Percentiles rank a stretch among this genome's conserved stretches.
These are phyloP conservation scores for Phasianus colchicus DNA, from an alignment of 2,113 vertebrate species.

Conservation along the genomic window DNA sequence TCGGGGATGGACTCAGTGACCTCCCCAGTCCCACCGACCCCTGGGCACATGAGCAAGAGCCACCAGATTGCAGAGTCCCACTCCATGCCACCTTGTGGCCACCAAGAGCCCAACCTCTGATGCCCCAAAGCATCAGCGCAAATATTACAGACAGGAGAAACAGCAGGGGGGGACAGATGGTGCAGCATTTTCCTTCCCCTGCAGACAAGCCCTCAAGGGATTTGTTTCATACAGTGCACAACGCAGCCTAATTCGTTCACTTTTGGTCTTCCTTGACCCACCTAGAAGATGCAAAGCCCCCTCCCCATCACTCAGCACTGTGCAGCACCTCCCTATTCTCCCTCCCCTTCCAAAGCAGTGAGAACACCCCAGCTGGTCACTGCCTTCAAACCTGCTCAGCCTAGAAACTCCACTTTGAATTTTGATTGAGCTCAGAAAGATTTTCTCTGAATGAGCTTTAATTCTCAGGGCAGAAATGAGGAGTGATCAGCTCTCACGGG, in stretches of 20 bases:
- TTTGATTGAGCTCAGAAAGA: not conserved
- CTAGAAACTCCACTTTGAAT: not conserved
- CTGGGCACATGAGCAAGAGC: not conserved
- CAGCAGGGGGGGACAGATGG: not conserved
- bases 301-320: not conserved
- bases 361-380: not conserved
- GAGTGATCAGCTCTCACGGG: not conserved
- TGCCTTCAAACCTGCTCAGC: not conserved
- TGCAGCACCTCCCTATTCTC: not conserved
- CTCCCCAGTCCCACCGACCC: not conserved
- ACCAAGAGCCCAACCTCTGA: no score
- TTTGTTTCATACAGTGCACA: not conserved
- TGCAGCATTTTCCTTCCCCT: not conserved
- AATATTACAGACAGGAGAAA: not conserved
- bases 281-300: not conserved
- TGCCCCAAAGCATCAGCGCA: not conserved
- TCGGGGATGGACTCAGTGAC: not conserved
- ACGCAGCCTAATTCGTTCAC: not conserved
- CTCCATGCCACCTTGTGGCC: not conserved
- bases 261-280: not conserved
- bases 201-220: not conserved
- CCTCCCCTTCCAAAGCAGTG: not conserved
- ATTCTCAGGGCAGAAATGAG: not conserved
- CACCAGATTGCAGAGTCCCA: not conserved
- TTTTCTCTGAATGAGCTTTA: not conserved